Percentiles rank a stretch among this genome's conserved stretches.
Conservation (phyloP, 1,140 invertebrate species). For the Sycobia sp. region DNA sequence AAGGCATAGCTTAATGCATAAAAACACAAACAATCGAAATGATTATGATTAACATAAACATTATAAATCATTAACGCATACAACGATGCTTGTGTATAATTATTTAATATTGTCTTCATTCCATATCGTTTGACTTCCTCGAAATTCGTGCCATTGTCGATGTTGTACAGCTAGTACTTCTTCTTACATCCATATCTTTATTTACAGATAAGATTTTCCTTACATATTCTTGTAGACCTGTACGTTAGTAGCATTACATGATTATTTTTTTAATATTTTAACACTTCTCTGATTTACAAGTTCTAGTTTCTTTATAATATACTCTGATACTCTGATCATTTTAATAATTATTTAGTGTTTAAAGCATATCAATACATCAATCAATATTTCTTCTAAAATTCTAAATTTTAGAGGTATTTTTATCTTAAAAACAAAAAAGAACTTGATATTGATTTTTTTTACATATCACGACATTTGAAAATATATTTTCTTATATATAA, state of each 20-base stretch:
- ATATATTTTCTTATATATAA: slow-evolving; percentile 3
- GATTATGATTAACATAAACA: slow-evolving; percentile 30
- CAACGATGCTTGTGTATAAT: slow-evolving; percentile 17
- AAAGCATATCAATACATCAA: too few relatives aligned
- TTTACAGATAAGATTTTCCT: slow-evolving; percentile 37
- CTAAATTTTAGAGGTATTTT: slow-evolving; percentile 5
- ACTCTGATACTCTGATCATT: too few relatives aligned
- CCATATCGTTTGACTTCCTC: slow-evolving; percentile 16
- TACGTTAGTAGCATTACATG: slow-evolving; percentile 37
- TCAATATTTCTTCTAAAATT: slow-evolving; percentile 9
- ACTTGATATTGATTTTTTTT: slow-evolving; percentile 1
- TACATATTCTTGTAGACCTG: slow-evolving; percentile 34
- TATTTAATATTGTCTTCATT: slow-evolving; percentile 25
- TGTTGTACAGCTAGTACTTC: slow-evolving; percentile 24
- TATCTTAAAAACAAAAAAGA: background rate
- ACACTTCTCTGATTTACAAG: background rate
- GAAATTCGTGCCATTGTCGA: slow-evolving; percentile 13
- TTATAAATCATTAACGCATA: slow-evolving; percentile 14
- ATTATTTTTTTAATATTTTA: slow-evolving; percentile 25
- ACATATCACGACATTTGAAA: slow-evolving; percentile 18
- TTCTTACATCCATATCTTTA: slow-evolving; percentile 29
- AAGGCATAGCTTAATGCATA: slow-evolving; percentile 14
- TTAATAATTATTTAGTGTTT: too few relatives aligned
- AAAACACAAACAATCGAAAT: slow-evolving; percentile 29
- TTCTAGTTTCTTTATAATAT: slow-evolving; percentile 20